Percentiles rank a stretch among this genome's conserved stretches.
Evolutionary conservation across 2,888 invertebrate genomes (phyloP).

Genomic region (Hirtodrosophila confusa): DNA sequence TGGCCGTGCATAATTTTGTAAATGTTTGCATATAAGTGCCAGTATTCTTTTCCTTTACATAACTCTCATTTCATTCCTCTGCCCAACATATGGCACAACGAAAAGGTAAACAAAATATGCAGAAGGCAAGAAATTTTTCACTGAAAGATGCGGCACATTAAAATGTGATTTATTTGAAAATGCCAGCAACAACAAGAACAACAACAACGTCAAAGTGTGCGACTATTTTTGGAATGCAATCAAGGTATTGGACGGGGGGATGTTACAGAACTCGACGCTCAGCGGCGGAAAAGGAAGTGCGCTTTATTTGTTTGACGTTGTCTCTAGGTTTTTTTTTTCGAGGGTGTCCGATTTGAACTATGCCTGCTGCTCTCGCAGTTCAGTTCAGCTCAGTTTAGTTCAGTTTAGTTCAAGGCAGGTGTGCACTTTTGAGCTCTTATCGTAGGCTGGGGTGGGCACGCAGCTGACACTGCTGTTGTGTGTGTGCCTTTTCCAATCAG

Average conservation of each 20-base stretch:
- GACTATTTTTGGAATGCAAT: conserved; percentile 63
- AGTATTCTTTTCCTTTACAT: conserved; percentile 27
- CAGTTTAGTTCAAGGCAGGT: conserved; percentile 34
- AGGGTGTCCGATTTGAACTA: conserved; percentile 33
- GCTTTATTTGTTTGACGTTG: conserved; percentile 57
- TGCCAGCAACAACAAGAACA: conserved; percentile 21
- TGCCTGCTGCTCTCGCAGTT: conserved; percentile 14
- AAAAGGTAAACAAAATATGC: conserved; percentile 49
- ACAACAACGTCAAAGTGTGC: conserved; percentile 25
- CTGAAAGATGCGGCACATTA: conserved; percentile 62
- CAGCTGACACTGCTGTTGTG: conserved; percentile 38
- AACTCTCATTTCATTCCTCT: conserved; percentile 20
- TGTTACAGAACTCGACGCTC: conserved; percentile 14
- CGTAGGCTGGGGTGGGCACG: background rate
- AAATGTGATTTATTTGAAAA: conserved; percentile 69
- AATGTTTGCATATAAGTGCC: conserved; percentile 14
- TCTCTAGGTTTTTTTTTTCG: conserved; percentile 11
- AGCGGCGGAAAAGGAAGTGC: conserved; percentile 65
- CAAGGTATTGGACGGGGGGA: conserved; percentile 15
- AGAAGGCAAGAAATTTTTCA: conserved; percentile 15
- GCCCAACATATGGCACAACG: conserved; percentile 37
- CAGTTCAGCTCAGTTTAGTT: conserved; percentile 4
- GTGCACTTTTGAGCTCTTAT: conserved; percentile 26
- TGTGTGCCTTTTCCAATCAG: conserved; percentile 33
- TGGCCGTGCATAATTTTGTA: conserved; percentile 16